Percentiles rank a stretch among this genome's conserved stretches.
Conservation (phyloP, 2,797 vertebrate species). For the Hemitrygon akajei region DNA sequence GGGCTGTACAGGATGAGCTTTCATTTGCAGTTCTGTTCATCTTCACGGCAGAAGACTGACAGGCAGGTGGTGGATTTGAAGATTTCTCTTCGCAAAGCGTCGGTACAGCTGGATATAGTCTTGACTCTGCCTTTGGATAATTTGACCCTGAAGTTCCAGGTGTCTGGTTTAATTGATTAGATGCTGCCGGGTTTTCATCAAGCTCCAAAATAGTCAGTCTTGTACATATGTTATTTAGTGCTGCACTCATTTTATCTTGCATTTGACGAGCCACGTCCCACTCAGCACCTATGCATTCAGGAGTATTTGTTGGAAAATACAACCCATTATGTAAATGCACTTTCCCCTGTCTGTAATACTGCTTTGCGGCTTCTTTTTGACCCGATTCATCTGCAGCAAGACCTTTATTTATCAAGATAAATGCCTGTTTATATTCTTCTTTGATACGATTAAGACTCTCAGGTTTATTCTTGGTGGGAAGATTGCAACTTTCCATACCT, state of each 20-base stretch:
- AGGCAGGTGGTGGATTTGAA: conserved; percentile 47
- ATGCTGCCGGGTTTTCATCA: conserved; percentile 3
- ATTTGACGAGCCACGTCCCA: conserved; percentile 84
- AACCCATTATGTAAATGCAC: conserved; percentile 75
- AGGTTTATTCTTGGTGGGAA: conserved; percentile 43
- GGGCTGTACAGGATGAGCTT: conserved; percentile 40
- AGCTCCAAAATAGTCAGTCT: conserved; percentile 71
- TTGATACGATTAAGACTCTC: conserved; percentile 76
- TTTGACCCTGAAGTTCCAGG: conserved; percentile 42
- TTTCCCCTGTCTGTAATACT: conserved; percentile 73
- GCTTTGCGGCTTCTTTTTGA: conserved; percentile 67
- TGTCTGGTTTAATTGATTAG: neutral
- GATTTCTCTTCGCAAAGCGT: conserved; percentile 62
- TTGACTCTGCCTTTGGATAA: conserved; percentile 39
- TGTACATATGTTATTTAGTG: conserved; percentile 75
- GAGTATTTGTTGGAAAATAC: conserved; percentile 63
- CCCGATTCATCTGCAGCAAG: conserved; percentile 78
- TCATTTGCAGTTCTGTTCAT: conserved; percentile 43
- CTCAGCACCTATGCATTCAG: conserved; percentile 60
- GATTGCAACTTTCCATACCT: neutral
- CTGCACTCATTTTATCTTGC: conserved; percentile 92
- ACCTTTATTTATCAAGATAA: conserved; percentile 78
- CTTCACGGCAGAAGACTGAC: conserved; percentile 46
- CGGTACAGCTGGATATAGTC: conserved; percentile 61
- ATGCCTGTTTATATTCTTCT: conserved; percentile 81